These are phyloP conservation scores for Orussus abietinus DNA, from an alignment of 1,140 invertebrate species.

Conservation along the genomic window DNA sequence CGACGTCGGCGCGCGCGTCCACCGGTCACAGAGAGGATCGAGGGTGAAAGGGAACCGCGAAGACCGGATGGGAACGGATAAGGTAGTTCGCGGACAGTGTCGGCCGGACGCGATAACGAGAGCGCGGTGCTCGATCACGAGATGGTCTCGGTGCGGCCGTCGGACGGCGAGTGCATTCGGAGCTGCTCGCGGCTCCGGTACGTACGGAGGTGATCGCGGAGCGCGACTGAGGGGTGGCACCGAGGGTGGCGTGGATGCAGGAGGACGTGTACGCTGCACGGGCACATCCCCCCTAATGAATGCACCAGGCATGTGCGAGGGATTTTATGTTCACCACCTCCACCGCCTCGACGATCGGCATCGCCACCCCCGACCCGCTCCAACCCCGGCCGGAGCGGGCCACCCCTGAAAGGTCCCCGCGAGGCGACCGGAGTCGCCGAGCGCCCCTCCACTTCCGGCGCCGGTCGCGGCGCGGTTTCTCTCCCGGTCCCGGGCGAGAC, in stretches of 20 bases:
- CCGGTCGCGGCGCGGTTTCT: no score
- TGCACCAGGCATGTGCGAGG: constrained; percentile 53
- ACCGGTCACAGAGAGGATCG: no score
- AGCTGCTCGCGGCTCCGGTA: constrained; percentile 14
- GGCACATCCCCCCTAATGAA: constrained; percentile 52
- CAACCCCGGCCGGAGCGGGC: constrained; percentile 5
- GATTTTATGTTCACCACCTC: constrained; percentile 52
- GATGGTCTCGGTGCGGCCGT: no score
- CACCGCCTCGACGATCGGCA: constrained; percentile 25
- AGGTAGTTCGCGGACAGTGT: no score
- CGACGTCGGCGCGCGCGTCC: no score
- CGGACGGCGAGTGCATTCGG: no score
- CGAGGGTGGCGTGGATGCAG: constrained; percentile 33
- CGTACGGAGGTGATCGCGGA: constrained; percentile 29
- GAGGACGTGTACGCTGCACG: constrained; percentile 47
- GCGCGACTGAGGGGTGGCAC: constrained; percentile 29
- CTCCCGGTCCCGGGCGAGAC: constrained; percentile 52
- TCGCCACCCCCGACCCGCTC: constrained; percentile 11
- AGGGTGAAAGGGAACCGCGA: no score
- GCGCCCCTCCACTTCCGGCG: constrained; percentile 29
- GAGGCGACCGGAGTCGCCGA: constrained; percentile 6
- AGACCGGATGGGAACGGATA: no score
- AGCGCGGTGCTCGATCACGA: background rate
- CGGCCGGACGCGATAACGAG: background rate
- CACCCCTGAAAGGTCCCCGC: constrained; percentile 9